phyloP scores from a whole-genome alignment of 2,888 invertebrate genomes.

The Eristalis intricaria region DNA sequence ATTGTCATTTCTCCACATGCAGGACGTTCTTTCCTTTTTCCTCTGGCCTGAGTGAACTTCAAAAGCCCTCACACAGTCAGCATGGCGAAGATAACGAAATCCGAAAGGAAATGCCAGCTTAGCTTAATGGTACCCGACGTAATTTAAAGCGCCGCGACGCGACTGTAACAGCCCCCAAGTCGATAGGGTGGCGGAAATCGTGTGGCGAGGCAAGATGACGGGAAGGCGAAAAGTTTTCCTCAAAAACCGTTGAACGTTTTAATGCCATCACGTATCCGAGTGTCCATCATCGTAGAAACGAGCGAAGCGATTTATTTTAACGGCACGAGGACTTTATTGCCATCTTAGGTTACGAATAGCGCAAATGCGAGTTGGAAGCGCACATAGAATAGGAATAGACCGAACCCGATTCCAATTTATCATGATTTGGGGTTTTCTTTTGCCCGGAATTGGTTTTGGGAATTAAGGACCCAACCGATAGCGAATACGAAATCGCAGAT shows the following conservation, averaged over 20 bases:
- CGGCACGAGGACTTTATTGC: slow-evolving; percentile 55
- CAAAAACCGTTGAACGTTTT: slow-evolving; percentile 61
- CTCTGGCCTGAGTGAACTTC: not conserved
- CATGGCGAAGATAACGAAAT: slow-evolving; percentile 37
- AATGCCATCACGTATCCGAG: slow-evolving; percentile 63
- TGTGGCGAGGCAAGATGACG: not conserved
- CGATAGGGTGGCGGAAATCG: not conserved
- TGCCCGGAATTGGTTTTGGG: slow-evolving; percentile 52
- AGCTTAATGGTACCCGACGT: slow-evolving; percentile 55
- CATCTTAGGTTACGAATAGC: slow-evolving; percentile 32
- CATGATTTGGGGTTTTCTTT: slow-evolving; percentile 33
- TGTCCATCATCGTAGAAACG: slow-evolving; percentile 67
- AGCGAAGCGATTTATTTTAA: slow-evolving; percentile 70
- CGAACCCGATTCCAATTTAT: slow-evolving; percentile 35
- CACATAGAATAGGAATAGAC: slow-evolving; percentile 17
- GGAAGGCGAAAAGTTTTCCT: slow-evolving; percentile 32
- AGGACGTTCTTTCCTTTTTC: slow-evolving; percentile 19
- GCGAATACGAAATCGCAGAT: slow-evolving; percentile 34
- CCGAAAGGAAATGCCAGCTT: slow-evolving; percentile 58
- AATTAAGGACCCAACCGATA: slow-evolving; percentile 29
- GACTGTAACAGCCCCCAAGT: not conserved
- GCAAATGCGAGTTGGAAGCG: not conserved
- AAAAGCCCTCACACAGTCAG: not conserved
- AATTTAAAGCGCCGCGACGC: slow-evolving; percentile 51
- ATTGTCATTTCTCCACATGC: slow-evolving; percentile 46